Evolutionary conservation across 2,888 invertebrate species (phyloP), one percentile per base, ranked within the genome.

Genomic region (Calameuta filiformis): DNA sequence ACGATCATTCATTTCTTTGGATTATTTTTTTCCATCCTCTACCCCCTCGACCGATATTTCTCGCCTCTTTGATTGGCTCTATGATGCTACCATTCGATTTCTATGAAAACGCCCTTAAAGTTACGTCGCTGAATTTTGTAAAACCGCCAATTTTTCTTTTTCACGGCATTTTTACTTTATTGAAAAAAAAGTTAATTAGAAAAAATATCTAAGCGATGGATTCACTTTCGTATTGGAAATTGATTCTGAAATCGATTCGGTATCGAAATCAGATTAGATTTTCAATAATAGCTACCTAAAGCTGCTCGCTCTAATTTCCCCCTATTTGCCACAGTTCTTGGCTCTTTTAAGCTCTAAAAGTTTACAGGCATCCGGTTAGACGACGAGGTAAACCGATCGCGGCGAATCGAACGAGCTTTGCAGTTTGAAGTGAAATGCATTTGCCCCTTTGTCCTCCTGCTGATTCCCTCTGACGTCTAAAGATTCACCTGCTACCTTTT

Each of bases 361-460:
- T 23, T 6, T 23, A 56, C 9, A 23, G 23, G 15, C 1, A 23
- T 56, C 2, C 56, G 56, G 23, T 56, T 23, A 56, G 23, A 56
- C 56, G 56, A 9, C 23, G 23, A 23, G 56, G 56, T 9, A 23
- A 56, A 23, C 56, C 23, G 56, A 56, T 56, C 56, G 23, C 2
- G 2, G 23, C 2, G 56, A 23, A 23, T 56, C 23, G 1, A 15
- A 9, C 2, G 56, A 56, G 9, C 56, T 56, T 56, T 56, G 23
- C 56, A 56, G 23, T 9, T 56, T 23, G 6, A 23, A 56, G 34
- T n/a, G 33, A 34, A n/a, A 35, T 76, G 12, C 9, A 69, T 69
- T 30, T 31, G n/a, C 9, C 68, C 34, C 73, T 76, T 79, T 79
- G 77, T 78, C 77, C 75, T 35, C 40, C 69, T 68, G 3, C 69